These are phyloP conservation scores for Bimastos eiseni DNA, from an alignment of 2,888 invertebrate species.

Conservation along the genomic window DNA sequence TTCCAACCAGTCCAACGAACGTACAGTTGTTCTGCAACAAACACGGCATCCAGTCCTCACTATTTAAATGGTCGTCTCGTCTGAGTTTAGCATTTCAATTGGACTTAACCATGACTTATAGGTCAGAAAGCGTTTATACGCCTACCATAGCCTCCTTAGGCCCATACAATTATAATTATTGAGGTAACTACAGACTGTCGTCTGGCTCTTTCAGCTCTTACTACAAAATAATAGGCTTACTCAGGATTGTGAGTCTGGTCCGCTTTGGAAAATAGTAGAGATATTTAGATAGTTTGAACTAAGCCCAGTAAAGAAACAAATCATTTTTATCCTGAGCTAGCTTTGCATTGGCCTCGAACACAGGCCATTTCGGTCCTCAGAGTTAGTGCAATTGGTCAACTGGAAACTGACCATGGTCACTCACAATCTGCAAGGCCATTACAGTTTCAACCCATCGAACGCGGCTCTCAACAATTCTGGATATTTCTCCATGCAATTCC, in stretches of 20 bases:
- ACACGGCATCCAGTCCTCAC: not conserved
- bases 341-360: no score
- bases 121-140: no score
- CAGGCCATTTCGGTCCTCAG: not conserved
- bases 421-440: no score
- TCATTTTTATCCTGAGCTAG: no score
- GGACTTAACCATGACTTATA: not conserved
- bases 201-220: not conserved
- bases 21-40: conserved; percentile 76
- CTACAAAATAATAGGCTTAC: not conserved
- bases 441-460: no score
- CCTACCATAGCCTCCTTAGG: no score
- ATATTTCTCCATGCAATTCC: no score
- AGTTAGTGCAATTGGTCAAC: no score
- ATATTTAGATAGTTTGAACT: no score
- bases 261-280: not conserved
- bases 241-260: not conserved
- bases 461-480: no score
- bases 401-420: no score
- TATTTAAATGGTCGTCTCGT: not conserved
- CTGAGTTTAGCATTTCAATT: not conserved
- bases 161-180: not conserved
- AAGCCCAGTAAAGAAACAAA: no score
- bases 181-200: not conserved
- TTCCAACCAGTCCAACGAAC: conserved; percentile 97